phyloP scores from a whole-genome alignment of 2,888 invertebrate genomes.

The Pharmacophagus antenor region DNA sequence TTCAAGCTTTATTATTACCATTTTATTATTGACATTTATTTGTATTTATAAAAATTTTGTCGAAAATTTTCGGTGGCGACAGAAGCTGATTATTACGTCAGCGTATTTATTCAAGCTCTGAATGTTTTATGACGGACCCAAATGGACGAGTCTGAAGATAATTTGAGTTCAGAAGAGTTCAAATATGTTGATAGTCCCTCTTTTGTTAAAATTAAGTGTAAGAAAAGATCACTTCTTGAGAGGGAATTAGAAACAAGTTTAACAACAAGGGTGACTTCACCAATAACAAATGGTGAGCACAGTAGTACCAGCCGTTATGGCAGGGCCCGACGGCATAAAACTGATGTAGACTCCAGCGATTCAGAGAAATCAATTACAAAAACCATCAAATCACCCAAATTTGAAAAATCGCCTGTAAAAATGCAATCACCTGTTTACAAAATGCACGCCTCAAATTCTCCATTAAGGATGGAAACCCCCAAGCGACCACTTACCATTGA shows the following conservation, averaged over 20 bases:
- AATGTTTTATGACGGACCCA: constrained; percentile 34
- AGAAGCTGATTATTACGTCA: constrained; percentile 50
- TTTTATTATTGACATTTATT: constrained; percentile 38
- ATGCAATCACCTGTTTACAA: constrained; percentile 56
- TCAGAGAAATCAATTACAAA: constrained; percentile 56
- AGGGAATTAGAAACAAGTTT: constrained; percentile 70
- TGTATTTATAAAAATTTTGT: constrained; percentile 35
- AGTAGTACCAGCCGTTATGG: constrained; percentile 81
- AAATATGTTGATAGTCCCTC: constrained; percentile 43
- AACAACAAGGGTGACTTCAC: constrained; percentile 65
- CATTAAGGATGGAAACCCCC: constrained; percentile 50
- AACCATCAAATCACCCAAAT: constrained; percentile 46
- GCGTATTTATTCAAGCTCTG: constrained; percentile 37
- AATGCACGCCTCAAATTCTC: constrained; percentile 70
- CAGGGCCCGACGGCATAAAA: constrained; percentile 78
- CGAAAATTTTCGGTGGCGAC: constrained; percentile 37
- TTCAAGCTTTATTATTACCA: constrained; percentile 41
- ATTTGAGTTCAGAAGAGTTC: constrained; percentile 54
- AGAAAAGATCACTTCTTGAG: constrained; percentile 67
- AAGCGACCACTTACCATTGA: constrained; percentile 40
- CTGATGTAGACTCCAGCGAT: constrained; percentile 61
- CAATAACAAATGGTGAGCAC: constrained; percentile 48
- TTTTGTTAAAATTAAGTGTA: constrained; percentile 54
- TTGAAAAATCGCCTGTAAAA: constrained; percentile 52
- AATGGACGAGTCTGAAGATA: constrained; percentile 70